A percentile compares a stretch with the other conserved stretches of the same genome.
Conservation (phyloP, 2,113 vertebrate genomes). For the Sebastes fasciatus region DNA sequence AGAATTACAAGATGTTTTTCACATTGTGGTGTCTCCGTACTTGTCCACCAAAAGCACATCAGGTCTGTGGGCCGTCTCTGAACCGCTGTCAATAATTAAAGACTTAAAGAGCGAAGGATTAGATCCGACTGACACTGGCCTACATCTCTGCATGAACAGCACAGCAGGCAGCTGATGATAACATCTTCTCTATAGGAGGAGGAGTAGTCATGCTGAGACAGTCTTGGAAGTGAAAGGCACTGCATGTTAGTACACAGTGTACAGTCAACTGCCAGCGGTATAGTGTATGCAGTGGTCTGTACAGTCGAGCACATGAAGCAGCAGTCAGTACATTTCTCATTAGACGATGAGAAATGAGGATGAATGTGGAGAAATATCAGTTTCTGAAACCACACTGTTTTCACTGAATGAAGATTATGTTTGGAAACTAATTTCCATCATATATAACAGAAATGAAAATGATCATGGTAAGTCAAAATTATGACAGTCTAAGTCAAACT, state of each 20-base stretch:
- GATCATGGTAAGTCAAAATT: no score
- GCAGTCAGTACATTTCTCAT: constrained; percentile 12
- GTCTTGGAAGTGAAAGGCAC: neutral
- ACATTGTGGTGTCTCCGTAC: neutral
- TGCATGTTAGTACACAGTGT: neutral
- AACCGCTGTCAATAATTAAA: constrained; percentile 56
- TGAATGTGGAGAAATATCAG: no score
- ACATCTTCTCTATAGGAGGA: constrained; percentile 51
- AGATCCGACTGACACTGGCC: constrained; percentile 38
- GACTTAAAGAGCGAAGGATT: constrained; percentile 42
- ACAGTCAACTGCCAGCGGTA: neutral
- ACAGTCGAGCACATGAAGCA: neutral
- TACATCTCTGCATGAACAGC: constrained; percentile 48
- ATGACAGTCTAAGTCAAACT: no score
- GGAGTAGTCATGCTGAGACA: constrained; percentile 21
- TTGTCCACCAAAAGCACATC: constrained; percentile 4
- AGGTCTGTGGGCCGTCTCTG: constrained; percentile 25
- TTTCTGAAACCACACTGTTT: neutral
- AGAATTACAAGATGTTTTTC: neutral
- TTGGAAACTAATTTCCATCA: no score
- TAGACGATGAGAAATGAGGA: neutral
- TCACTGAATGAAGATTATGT: neutral
- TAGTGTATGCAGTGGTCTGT: neutral
- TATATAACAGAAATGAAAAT: no score
- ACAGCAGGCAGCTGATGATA: constrained; percentile 46